Conservation (phyloP, 1,140 invertebrate species). For the Hypothenemus hampei region DNA sequence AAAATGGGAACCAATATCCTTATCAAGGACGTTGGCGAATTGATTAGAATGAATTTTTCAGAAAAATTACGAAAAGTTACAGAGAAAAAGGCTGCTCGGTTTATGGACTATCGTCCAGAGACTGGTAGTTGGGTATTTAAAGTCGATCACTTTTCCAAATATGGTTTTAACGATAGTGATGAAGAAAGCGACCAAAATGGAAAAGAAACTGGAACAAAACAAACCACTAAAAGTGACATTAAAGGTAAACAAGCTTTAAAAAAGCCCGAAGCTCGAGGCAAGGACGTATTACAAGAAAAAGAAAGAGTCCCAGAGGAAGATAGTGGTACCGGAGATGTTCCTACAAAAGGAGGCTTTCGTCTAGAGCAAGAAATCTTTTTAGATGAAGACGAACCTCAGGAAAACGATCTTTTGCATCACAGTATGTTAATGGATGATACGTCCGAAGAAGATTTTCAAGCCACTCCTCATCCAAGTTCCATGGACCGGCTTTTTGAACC, state of each 20-base stretch:
- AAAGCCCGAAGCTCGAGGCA: not conserved
- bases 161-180: slow-evolving; percentile 86
- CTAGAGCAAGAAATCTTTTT: slow-evolving; percentile 25
- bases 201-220: slow-evolving; percentile 14
- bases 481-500: slow-evolving; percentile 18
- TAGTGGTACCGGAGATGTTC: not conserved
- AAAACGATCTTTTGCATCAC: slow-evolving; percentile 30
- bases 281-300: too few species aligned
- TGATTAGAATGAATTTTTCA: slow-evolving; percentile 81
- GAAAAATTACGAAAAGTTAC: slow-evolving; percentile 80
- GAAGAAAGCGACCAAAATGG: slow-evolving; percentile 60
- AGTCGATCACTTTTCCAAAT: slow-evolving; percentile 96
- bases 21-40: slow-evolving; percentile 74
- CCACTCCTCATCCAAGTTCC: slow-evolving; percentile 11
- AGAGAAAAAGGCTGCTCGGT: slow-evolving; percentile 79
- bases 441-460: slow-evolving; percentile 28
- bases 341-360: not conserved
- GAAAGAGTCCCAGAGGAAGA: slow-evolving; percentile 11
- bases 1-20: slow-evolving; percentile 77
- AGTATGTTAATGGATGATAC: slow-evolving; percentile 30
- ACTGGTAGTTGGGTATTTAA: slow-evolving; percentile 95
- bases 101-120: slow-evolving; percentile 91
- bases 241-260: slow-evolving; percentile 9
- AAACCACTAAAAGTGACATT: slow-evolving; percentile 6
- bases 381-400: slow-evolving; percentile 23